phyloP scores from a whole-genome alignment of 2,888 invertebrate species.

The Alitta virens region DNA sequence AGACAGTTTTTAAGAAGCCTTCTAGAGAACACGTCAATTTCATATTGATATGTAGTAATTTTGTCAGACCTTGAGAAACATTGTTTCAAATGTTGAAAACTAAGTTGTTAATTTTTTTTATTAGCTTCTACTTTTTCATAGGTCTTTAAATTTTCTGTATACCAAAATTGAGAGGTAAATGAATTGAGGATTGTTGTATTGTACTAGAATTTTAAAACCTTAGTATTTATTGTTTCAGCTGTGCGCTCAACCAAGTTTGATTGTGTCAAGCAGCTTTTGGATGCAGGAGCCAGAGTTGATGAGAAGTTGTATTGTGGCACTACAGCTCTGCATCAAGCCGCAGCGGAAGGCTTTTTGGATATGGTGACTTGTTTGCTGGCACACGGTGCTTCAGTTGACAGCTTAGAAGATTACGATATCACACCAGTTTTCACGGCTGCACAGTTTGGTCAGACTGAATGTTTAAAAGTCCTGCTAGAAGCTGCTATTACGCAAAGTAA shows the following conservation, averaged over 20 bases:
- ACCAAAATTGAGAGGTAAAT: neutral
- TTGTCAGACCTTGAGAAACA: too few species aligned
- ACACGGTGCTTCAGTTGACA: slow-evolving; percentile 37
- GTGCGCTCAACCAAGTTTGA: slow-evolving; percentile 30
- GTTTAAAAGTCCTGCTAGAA: slow-evolving; percentile 42
- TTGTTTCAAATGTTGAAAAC: too few species aligned
- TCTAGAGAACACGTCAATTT: too few species aligned
- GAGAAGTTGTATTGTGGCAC: slow-evolving; percentile 39
- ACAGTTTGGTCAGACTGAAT: slow-evolving; percentile 45
- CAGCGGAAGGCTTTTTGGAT: slow-evolving; percentile 32
- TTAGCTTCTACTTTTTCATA: neutral
- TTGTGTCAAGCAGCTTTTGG: slow-evolving; percentile 37
- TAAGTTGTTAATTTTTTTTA: too few species aligned
- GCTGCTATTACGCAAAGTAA: slow-evolving; percentile 1
- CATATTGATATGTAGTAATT: too few species aligned
- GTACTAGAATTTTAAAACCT: neutral
- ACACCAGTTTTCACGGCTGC: slow-evolving; percentile 54
- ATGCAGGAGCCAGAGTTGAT: slow-evolving; percentile 41
- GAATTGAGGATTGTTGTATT: neutral
- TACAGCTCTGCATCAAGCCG: slow-evolving; percentile 43
- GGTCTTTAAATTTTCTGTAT: neutral
- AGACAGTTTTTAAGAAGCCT: too few species aligned
- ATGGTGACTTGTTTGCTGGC: slow-evolving; percentile 33
- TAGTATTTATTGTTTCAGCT: too few species aligned
- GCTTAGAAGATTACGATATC: slow-evolving; percentile 40